Percentiles rank a stretch among this genome's conserved stretches.
These are phyloP conservation scores for Drosophila pandora DNA, from an alignment of 1,140 invertebrate genomes.

Conservation along the genomic window DNA sequence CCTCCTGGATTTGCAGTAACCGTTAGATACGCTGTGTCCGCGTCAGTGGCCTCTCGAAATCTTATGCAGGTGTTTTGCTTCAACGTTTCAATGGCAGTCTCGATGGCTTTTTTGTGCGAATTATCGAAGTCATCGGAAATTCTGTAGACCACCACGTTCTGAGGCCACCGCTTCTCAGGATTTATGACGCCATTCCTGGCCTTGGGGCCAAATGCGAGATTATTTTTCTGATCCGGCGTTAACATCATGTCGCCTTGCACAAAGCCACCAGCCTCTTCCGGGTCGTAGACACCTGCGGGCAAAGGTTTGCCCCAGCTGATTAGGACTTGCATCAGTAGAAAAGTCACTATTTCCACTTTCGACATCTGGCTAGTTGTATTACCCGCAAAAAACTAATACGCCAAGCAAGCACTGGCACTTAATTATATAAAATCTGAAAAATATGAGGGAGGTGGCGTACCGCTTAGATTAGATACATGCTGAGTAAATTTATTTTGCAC, in stretches of 20 bases:
- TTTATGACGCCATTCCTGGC: conserved; percentile 86
- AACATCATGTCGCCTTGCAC: conserved; percentile 85
- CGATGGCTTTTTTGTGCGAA: conserved; percentile 54
- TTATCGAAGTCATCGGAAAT: conserved; percentile 84
- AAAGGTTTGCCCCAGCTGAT: conserved; percentile 26
- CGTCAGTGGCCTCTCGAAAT: conserved; percentile 51
- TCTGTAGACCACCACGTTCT: conserved; percentile 86
- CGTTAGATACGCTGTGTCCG: conserved; percentile 61
- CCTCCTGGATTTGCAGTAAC: conserved; percentile 73
- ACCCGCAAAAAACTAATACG: conserved; percentile 36
- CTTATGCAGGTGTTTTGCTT: conserved; percentile 55
- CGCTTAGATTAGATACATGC: conserved; percentile 44
- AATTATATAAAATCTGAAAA: conserved; percentile 15
- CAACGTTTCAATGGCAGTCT: conserved; percentile 58
- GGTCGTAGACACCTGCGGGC: conserved; percentile 37
- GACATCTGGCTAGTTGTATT: conserved; percentile 56
- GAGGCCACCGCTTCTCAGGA: conserved; percentile 86
- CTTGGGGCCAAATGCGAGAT: conserved; percentile 31
- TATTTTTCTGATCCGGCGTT: conserved; percentile 73
- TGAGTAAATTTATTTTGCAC: conserved; percentile 37
- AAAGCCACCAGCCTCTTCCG: conserved; percentile 61
- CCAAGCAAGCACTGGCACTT: conserved; percentile 5
- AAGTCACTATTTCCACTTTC: conserved; percentile 16
- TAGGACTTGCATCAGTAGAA: conserved; percentile 30
- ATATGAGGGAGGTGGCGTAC: not conserved